These are phyloP conservation scores for Bubo scandiacus DNA, from an alignment of 2,113 vertebrate species.

Conservation along the genomic window DNA sequence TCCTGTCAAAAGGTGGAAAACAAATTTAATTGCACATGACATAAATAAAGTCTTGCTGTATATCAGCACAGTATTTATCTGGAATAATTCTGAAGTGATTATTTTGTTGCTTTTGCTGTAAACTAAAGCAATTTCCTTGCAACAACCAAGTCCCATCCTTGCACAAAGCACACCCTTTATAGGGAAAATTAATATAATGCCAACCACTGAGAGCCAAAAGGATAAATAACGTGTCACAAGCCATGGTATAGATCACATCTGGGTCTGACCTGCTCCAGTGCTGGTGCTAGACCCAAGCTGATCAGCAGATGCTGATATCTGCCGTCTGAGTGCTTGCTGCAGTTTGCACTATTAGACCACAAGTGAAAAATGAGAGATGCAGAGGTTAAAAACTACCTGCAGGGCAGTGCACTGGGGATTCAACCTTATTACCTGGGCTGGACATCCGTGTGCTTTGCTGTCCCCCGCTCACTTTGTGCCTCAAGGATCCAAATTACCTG, in stretches of 20 bases:
- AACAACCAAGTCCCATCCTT: neutral
- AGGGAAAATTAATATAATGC: neutral
- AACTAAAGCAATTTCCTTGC: neutral
- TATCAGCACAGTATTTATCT: neutral
- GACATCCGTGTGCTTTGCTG: neutral
- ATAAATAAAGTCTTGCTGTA: neutral
- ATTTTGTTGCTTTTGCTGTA: neutral
- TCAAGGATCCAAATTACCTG: neutral
- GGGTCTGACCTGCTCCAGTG: neutral
- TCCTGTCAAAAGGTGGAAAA: constrained; percentile 6
- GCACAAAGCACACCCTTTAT: neutral
- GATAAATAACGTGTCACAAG: neutral
- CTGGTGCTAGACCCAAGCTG: neutral
- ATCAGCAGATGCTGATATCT: neutral
- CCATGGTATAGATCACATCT: neutral
- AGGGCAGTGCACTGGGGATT: neutral
- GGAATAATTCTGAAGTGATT: neutral
- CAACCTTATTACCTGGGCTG: neutral
- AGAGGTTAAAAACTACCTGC: neutral
- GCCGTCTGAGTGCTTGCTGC: neutral
- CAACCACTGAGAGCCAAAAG: neutral
- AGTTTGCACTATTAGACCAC: neutral
- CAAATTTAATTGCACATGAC: neutral
- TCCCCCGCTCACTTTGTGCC: neutral
- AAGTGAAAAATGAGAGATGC: neutral